Percentiles rank a stretch among this genome's conserved stretches.
phyloP scores from a whole-genome alignment of 2,113 vertebrate species.

The Scomber japonicus region DNA sequence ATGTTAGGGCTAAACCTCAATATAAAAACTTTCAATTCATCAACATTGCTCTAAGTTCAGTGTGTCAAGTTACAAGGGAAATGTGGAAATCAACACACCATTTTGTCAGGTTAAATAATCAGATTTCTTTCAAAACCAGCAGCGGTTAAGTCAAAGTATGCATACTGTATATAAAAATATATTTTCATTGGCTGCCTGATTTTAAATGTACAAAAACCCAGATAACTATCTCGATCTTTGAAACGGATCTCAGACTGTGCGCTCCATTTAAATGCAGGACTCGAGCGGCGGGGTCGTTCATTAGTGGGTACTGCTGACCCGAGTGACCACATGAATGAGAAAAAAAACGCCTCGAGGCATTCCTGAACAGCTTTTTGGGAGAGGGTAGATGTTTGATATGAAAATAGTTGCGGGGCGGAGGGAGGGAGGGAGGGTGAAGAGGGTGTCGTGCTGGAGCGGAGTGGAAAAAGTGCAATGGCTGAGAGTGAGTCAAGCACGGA shows the following conservation, averaged over 20 bases:
- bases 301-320: slow-evolving; percentile 49
- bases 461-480: slow-evolving; percentile 34
- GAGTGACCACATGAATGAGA: slow-evolving; percentile 37
- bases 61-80: slow-evolving; percentile 59
- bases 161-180: slow-evolving; percentile 60
- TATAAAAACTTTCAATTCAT: slow-evolving; percentile 50
- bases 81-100: slow-evolving; percentile 63
- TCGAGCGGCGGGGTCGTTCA: slow-evolving; percentile 57
- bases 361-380: slow-evolving; percentile 6
- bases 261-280: slow-evolving; percentile 21
- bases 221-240: slow-evolving; percentile 80
- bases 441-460: slow-evolving; percentile 49
- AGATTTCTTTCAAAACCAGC: slow-evolving; percentile 67
- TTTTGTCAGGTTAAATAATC: slow-evolving; percentile 77
- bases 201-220: slow-evolving; percentile 55
- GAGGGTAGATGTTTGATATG: slow-evolving; percentile 29
- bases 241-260: slow-evolving; percentile 60
- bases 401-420: slow-evolving; percentile 41
- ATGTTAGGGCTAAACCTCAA: slow-evolving; percentile 31
- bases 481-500: slow-evolving; percentile 48
- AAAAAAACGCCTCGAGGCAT: slow-evolving; percentile 36
- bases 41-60: slow-evolving; percentile 34
- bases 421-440: background rate
- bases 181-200: slow-evolving; percentile 69
- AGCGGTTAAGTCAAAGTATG: slow-evolving; percentile 55